These are phyloP conservation scores for Cotesia chilonis DNA, from an alignment of 1,140 invertebrate species.

Conservation along the genomic window DNA sequence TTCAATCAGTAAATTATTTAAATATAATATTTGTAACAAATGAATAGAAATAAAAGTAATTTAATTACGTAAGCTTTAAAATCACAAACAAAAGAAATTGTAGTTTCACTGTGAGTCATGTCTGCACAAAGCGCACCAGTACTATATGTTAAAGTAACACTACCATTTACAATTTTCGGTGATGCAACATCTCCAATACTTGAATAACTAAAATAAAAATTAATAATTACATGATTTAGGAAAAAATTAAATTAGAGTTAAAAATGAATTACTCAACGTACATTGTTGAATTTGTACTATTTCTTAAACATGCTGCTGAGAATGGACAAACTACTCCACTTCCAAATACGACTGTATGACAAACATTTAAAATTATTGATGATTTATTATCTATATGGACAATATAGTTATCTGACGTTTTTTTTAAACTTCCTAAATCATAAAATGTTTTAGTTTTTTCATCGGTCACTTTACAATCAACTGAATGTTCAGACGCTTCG, in stretches of 20 bases:
- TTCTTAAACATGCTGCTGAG: constrained; percentile 50
- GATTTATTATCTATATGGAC: constrained; percentile 40
- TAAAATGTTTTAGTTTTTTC: constrained; percentile 42
- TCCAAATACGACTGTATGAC: constrained; percentile 55
- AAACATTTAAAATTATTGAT: constrained; percentile 58
- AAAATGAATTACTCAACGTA: not conserved
- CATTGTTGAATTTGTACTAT: constrained; percentile 13
- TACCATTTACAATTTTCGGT: constrained; percentile 40
- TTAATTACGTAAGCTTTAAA: constrained; percentile 48
- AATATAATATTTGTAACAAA: constrained; percentile 3
- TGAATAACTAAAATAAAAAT: constrained; percentile 42
- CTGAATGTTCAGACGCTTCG: constrained; percentile 18
- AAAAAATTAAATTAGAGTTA: not conserved
- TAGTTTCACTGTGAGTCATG: constrained; percentile 44
- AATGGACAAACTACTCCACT: constrained; percentile 43
- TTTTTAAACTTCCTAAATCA: constrained; percentile 52
- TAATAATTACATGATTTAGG: not conserved
- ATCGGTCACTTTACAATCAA: constrained; percentile 50
- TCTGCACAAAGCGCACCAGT: constrained; percentile 45
- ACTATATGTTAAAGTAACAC: constrained; percentile 51
- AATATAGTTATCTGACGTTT: constrained; percentile 54
- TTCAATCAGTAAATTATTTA: not conserved
- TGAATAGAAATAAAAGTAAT: constrained; percentile 18
- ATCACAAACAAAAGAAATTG: constrained; percentile 57
- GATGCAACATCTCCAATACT: constrained; percentile 49